These are phyloP conservation scores for Eumerus sabulonum DNA, from an alignment of 2,888 invertebrate genomes.

Conservation along the genomic window DNA sequence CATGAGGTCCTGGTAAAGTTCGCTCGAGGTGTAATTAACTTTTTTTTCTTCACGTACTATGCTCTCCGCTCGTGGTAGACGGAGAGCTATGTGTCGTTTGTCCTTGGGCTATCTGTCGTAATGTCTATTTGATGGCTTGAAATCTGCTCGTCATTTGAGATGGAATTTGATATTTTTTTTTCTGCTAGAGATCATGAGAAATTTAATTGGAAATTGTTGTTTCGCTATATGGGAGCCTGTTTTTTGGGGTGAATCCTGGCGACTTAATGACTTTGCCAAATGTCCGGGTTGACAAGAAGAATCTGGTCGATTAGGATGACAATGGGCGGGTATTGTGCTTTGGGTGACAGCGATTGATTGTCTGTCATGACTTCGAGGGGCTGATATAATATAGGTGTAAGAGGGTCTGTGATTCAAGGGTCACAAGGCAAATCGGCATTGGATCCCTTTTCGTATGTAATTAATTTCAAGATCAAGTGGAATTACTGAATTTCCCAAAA, in stretches of 20 bases:
- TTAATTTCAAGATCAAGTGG: too few species aligned
- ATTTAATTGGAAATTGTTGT: conserved; percentile 54
- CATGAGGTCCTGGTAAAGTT: conserved; percentile 33
- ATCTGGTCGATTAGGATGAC: conserved; percentile 4
- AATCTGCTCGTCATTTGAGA: conserved; percentile 56
- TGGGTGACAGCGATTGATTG: too few species aligned
- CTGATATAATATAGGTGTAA: too few species aligned
- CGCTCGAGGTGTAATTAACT: conserved; percentile 58
- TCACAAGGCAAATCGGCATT: too few species aligned
- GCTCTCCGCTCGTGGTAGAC: background rate
- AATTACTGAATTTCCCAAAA: too few species aligned
- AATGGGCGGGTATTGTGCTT: too few species aligned
- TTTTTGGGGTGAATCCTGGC: conserved; percentile 39
- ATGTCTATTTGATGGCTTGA: conserved; percentile 54
- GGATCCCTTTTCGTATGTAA: too few species aligned
- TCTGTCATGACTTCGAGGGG: too few species aligned
- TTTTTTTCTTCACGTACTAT: conserved; percentile 15
- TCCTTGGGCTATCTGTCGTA: conserved; percentile 28
- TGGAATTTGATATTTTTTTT: conserved; percentile 4
- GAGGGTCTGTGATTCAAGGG: too few species aligned
- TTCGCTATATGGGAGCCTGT: conserved; percentile 5
- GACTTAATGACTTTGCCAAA: conserved; percentile 50
- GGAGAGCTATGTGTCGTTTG: conserved; percentile 2
- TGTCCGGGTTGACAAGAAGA: conserved; percentile 23
- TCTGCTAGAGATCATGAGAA: background rate